A percentile compares a stretch with the other conserved stretches of the same genome.
phyloP scores from a whole-genome alignment of 2,888 invertebrate genomes.

The Plagodis dolabraria region DNA sequence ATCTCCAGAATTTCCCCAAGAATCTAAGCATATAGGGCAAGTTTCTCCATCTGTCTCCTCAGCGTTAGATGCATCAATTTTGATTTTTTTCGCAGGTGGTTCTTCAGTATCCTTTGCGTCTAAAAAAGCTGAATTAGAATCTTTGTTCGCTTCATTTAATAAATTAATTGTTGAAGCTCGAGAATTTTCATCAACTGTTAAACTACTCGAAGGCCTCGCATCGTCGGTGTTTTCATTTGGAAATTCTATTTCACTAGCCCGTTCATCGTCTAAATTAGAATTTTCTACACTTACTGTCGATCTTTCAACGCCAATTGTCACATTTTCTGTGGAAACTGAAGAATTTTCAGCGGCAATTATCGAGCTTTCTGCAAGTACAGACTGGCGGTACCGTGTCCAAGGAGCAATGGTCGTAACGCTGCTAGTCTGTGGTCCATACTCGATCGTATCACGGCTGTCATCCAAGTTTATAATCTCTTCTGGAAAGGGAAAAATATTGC shows the following conservation, averaged over 20 bases:
- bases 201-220: background rate
- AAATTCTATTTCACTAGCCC: background rate
- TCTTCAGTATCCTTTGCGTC: conserved; percentile 28
- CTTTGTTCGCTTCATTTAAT: conserved; percentile 3
- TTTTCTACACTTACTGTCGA: background rate
- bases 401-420: conserved; percentile 7
- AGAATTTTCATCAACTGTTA: conserved; percentile 3
- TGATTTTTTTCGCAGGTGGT: conserved; percentile 61
- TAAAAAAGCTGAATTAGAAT: conserved; percentile 6
- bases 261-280: background rate
- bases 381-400: background rate
- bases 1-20: conserved; percentile 93
- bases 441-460: background rate
- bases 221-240: background rate
- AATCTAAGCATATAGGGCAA: conserved; percentile 95
- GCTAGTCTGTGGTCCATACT: background rate
- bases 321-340: too few relatives aligned
- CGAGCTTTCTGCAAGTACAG: too few relatives aligned
- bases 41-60: conserved; percentile 87
- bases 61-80: conserved; percentile 46
- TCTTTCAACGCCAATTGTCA: background rate
- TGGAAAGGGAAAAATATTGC: background rate
- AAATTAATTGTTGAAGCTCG: conserved; percentile 1
- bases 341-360: too few relatives aligned
- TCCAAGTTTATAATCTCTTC: background rate